These are phyloP conservation scores for Lepus americanus DNA, from an alignment of 2,113 vertebrate species.

Conservation along the genomic window DNA sequence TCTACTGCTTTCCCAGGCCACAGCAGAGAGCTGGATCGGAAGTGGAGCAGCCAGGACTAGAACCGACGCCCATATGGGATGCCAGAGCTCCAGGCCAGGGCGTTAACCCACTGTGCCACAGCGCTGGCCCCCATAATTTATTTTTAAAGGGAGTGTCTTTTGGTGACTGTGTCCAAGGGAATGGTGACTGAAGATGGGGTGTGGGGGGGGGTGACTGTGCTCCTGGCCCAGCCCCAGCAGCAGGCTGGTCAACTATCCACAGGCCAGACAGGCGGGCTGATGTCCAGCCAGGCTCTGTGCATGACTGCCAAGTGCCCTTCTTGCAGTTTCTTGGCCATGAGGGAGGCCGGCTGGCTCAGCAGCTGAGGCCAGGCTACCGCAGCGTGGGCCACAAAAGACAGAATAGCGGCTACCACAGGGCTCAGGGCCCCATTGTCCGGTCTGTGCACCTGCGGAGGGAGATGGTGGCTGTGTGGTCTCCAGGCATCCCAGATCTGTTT, in stretches of 20 bases:
- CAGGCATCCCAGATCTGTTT: not conserved
- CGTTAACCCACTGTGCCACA: no score
- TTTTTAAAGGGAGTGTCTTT: not conserved
- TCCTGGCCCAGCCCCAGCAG: not conserved
- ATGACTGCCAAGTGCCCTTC: accelerated
- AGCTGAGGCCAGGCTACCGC: constrained; percentile 22
- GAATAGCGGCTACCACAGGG: not conserved
- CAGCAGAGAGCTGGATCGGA: no score
- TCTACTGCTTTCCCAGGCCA: no score
- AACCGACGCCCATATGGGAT: no score
- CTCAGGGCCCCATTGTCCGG: not conserved
- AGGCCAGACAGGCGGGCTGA: not conserved
- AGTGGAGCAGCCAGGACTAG: no score
- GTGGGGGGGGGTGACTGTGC: accelerated
- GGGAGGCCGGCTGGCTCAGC: not conserved
- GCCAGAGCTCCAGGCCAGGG: no score
- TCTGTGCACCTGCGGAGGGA: not conserved
- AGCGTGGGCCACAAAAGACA: not conserved
- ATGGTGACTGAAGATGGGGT: accelerated
- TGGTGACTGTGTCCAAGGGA: not conserved
- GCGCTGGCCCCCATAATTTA: no score
- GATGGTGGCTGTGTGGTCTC: no score
- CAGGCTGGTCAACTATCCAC: not conserved
- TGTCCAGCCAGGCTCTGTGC: not conserved
- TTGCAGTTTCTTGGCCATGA: not conserved